Base-by-base conservation (phyloP, 2,113 vertebrate genomes). In the Alligator sinensis region DNA sequence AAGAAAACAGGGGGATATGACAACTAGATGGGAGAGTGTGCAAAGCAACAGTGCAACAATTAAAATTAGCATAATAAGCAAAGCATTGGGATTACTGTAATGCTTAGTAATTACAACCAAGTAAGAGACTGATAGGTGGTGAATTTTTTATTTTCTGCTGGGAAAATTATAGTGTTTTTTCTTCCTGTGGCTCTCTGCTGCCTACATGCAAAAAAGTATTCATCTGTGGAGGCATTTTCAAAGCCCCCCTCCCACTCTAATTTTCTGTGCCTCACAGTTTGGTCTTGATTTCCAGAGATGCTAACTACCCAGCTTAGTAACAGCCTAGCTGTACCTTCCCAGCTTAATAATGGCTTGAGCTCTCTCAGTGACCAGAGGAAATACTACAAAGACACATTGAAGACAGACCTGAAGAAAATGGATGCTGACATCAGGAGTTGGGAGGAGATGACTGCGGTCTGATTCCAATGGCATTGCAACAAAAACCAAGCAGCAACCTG, bases 71-170 rank as follows among this genome's bases (percentile, higher is more conserved):
- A 93, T 95, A 94, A 92, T 87, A 88, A 91, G 82, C 93, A 88
- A 82, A 1, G 15, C 90, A 84, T 0, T 70, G 84, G 87, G 59
- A 66, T 87, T 93, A 87, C 80, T 95, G 84, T 84, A 70, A 91
- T 78, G 88, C 82, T 90, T 66, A n/a, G 90, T 92, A 94, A 94
- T 92, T 95, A 91, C 66, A 88, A 76, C 88, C 76, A 84, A 75
- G 90, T 64, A 92, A 87, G 88, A 80, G 86, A 72, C 78, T 87
- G 88, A 91, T 82, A 91, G 88, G 66, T 17, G 34, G 55, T 72
- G 88, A 87, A 94, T 92, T 88, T 88, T 86, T 86, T 90, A 80
- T 92, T 95, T 95, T 95, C 88, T 91, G 34, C 84, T 94, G 70
- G 57, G 7, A 55, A 93, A 88, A 77, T 82, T 95, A 90, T 77